Conservation (phyloP, 1,140 invertebrate species). For the Spodoptera frugiperda region DNA sequence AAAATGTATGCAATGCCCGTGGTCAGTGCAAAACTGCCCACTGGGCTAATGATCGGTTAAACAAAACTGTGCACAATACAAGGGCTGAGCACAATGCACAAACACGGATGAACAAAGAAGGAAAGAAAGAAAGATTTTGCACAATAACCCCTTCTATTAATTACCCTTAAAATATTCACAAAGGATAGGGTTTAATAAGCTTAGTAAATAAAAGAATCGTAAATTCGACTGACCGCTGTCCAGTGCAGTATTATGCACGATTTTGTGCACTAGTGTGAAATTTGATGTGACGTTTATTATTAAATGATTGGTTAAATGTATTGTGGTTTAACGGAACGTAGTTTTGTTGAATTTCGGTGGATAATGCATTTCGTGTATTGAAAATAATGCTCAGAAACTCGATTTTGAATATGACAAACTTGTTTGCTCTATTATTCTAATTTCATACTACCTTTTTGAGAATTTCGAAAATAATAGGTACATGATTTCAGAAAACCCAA, state of each 20-base stretch:
- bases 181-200: conserved; percentile 83
- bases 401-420: no score
- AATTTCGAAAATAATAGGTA: no score
- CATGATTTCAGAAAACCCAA: no score
- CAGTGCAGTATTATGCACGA: conserved; percentile 52
- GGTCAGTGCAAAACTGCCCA: conserved; percentile 81
- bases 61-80: conserved; percentile 73
- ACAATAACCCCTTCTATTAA: conserved; percentile 79
- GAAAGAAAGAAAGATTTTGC: conserved; percentile 60
- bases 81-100: conserved; percentile 64
- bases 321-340: conserved; percentile 21
- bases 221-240: conserved; percentile 75
- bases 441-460: no score
- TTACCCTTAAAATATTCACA: conserved; percentile 78
- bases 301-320: conserved; percentile 19
- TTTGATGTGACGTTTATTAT: conserved; percentile 72
- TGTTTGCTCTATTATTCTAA: no score
- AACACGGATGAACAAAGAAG: conserved; percentile 76
- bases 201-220: conserved; percentile 82
- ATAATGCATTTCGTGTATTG: neutral
- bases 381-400: no score
- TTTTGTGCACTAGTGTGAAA: conserved; percentile 59
- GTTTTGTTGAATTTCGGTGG: neutral
- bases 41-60: conserved; percentile 80
- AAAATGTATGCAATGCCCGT: conserved; percentile 59